phyloP scores from a whole-genome alignment of 1,140 invertebrate genomes.

The Cepaea nemoralis region DNA sequence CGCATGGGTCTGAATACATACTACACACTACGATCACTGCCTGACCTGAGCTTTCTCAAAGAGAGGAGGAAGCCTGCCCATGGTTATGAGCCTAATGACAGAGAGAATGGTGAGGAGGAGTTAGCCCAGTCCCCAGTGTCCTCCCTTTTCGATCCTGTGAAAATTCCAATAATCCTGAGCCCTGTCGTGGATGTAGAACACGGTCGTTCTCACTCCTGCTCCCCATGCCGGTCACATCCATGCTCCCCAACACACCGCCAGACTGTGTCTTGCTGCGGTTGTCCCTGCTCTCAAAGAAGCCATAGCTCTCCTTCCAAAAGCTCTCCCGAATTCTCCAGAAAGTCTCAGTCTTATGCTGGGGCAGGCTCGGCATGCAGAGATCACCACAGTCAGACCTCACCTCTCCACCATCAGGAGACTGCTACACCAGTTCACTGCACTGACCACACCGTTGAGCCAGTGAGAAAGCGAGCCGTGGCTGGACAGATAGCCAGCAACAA shows the following conservation, averaged over 20 bases:
- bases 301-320: conserved; percentile 32
- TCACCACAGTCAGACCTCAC: not conserved
- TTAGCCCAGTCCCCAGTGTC: conserved; percentile 18
- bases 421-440: not conserved
- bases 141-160: conserved; percentile 58
- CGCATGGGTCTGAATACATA: conserved; percentile 46
- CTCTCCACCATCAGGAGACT: not conserved
- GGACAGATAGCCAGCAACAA: not conserved
- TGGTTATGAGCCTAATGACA: not conserved
- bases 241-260: conserved; percentile 17
- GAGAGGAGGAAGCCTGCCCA: conserved; percentile 19
- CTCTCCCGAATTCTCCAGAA: not conserved
- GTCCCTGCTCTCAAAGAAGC: conserved; percentile 15
- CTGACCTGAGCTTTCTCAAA: conserved; percentile 61
- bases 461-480: not conserved
- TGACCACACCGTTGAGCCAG: not conserved
- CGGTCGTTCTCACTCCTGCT: conserved; percentile 40
- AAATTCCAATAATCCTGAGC: conserved; percentile 52
- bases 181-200: conserved; percentile 44
- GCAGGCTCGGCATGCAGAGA: not conserved
- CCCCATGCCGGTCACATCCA: conserved; percentile 29
- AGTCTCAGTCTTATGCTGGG: conserved; percentile 26
- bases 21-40: conserved; percentile 62
- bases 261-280: conserved; percentile 4
- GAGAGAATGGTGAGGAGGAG: conserved; percentile 21